A percentile compares a stretch with the other conserved stretches of the same genome.
phyloP scores from a whole-genome alignment of 2,888 invertebrate species.

The Sepiola atlantica region DNA sequence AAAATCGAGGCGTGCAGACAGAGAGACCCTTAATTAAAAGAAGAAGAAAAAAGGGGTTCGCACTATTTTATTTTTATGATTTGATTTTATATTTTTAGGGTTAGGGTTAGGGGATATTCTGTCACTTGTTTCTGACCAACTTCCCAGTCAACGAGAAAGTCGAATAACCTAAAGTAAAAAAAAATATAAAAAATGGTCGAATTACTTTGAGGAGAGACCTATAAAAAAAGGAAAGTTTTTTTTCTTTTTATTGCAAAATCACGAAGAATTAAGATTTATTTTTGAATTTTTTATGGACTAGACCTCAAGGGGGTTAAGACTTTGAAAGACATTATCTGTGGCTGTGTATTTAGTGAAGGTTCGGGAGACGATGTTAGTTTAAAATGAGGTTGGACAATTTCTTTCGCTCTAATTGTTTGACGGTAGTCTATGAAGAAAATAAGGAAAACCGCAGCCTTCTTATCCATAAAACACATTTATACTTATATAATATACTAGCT shows the following conservation, averaged over 20 bases:
- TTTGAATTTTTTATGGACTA: slow-evolving; percentile 12
- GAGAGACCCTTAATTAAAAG: slow-evolving; percentile 4
- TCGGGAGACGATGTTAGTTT: not conserved
- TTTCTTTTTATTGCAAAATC: not conserved
- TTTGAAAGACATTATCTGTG: not conserved
- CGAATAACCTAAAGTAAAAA: not conserved
- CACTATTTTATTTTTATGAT: not conserved
- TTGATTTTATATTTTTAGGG: not conserved
- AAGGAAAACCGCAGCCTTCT: too few relatives aligned
- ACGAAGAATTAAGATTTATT: not conserved
- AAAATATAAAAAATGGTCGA: not conserved
- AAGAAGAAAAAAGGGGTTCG: not conserved
- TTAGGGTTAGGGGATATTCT: not conserved
- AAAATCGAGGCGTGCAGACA: not conserved
- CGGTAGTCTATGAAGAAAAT: too few relatives aligned
- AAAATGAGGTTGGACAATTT: not conserved
- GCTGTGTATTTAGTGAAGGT: not conserved
- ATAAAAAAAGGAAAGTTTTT: not conserved
- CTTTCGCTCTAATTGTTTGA: not conserved
- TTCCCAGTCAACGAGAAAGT: not conserved
- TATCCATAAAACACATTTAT: too few relatives aligned
- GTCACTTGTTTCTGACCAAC: not conserved
- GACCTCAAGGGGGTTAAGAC: not conserved
- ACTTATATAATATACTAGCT: too few relatives aligned
- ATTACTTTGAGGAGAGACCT: not conserved